phyloP scores from a whole-genome alignment of 2,888 invertebrate species.

The Heliconius cydno region DNA sequence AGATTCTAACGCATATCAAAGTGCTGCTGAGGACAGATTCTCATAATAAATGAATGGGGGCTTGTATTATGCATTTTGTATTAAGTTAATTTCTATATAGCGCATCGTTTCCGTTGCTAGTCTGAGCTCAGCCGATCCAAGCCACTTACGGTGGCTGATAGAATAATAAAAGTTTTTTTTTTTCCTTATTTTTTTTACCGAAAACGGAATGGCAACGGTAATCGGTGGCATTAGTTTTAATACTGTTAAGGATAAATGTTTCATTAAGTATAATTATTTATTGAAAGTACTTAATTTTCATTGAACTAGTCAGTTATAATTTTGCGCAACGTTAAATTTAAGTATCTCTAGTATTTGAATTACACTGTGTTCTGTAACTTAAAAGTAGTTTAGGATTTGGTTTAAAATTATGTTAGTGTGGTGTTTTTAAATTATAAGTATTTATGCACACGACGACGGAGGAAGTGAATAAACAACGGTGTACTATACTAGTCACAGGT shows the following conservation, averaged over 20 bases:
- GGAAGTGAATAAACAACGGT: constrained; percentile 64
- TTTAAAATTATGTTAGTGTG: constrained; percentile 82
- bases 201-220: constrained; percentile 34
- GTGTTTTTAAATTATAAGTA: constrained; percentile 74
- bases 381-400: constrained; percentile 78
- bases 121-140: constrained; percentile 25
- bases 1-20: constrained; percentile 79
- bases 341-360: constrained; percentile 75
- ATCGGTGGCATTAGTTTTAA: constrained; percentile 45
- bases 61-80: constrained; percentile 77
- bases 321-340: constrained; percentile 82
- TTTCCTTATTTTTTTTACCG: constrained; percentile 26
- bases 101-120: constrained; percentile 37
- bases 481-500: constrained; percentile 78
- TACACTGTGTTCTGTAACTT: constrained; percentile 80
- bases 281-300: constrained; percentile 83
- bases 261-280: constrained; percentile 80
- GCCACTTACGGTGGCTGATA: constrained; percentile 20
- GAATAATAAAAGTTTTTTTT: constrained; percentile 22
- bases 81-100: constrained; percentile 64
- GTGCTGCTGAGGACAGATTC: constrained; percentile 64
- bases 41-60: constrained; percentile 62
- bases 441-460: constrained; percentile 63
- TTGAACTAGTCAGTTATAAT: constrained; percentile 84
- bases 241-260: constrained; percentile 80